Evolutionary conservation across 2,113 vertebrate genomes (phyloP).

Genomic region (Danionella cerebrum): DNA sequence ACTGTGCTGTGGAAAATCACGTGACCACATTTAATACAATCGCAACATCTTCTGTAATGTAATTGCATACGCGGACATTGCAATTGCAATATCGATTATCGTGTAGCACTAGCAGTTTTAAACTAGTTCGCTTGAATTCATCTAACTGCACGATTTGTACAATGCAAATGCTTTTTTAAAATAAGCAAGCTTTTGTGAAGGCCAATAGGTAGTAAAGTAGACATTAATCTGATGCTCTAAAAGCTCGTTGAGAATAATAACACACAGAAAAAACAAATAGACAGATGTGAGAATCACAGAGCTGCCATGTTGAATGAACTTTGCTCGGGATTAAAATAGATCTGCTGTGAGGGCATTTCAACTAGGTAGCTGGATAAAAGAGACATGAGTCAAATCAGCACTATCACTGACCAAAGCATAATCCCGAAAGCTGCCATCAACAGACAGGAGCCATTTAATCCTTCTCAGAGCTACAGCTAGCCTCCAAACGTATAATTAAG

Average conservation of each 20-base stretch:
- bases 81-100: too few relatives aligned
- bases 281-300: background rate
- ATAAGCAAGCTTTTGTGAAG: too few relatives aligned
- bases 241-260: too few relatives aligned
- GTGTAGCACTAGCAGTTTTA: too few relatives aligned
- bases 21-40: too few relatives aligned
- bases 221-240: background rate
- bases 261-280: background rate
- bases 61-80: too few relatives aligned
- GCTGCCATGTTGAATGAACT: background rate
- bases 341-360: background rate
- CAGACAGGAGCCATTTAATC: constrained; percentile 58
- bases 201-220: too few relatives aligned
- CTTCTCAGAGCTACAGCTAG: constrained; percentile 44
- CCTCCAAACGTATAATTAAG: constrained; percentile 29
- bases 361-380: background rate
- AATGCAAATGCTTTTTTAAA: too few relatives aligned
- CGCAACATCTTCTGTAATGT: too few relatives aligned
- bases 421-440: constrained; percentile 55
- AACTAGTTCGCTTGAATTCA: too few relatives aligned
- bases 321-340: background rate
- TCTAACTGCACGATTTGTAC: too few relatives aligned
- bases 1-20: too few relatives aligned
- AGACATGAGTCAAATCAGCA: constrained; percentile 45
- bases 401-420: constrained; percentile 59